phyloP scores from a whole-genome alignment of 2,797 vertebrate genomes.

The Molothrus ater region DNA sequence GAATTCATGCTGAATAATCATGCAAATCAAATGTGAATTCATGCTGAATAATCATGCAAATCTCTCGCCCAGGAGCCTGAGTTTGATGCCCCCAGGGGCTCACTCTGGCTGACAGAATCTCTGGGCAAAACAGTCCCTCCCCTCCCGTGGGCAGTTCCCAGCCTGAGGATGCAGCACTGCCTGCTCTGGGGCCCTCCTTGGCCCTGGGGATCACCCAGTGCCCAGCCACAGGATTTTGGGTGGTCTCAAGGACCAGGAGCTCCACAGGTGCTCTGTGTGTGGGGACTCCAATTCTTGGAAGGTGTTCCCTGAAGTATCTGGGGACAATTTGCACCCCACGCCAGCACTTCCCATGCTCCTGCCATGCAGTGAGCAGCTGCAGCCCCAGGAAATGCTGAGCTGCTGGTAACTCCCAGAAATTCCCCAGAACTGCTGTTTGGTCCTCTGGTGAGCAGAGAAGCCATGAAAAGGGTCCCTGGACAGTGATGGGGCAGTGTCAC shows the following conservation, averaged over 20 bases:
- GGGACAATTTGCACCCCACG: background rate
- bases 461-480: background rate
- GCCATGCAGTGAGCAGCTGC: background rate
- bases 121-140: background rate
- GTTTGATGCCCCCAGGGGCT: background rate
- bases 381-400: background rate
- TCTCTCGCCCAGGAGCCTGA: background rate
- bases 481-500: background rate
- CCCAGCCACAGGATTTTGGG: background rate
- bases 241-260: background rate
- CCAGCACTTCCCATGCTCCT: too few species aligned
- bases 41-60: background rate
- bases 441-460: background rate
- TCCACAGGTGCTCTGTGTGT: too few species aligned
- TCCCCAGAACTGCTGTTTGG: background rate
- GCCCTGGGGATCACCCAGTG: background rate
- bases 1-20: too few species aligned
- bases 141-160: background rate
- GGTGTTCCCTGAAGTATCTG: background rate
- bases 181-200: background rate
- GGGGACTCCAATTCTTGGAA: background rate
- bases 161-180: background rate
- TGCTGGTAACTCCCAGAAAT: background rate
- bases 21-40: too few species aligned
- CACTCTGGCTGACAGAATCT: rapidly evolving